Evolutionary conservation across 2,888 invertebrate genomes (phyloP).

Genomic region (Drosophila pseudotalamancana): DNA sequence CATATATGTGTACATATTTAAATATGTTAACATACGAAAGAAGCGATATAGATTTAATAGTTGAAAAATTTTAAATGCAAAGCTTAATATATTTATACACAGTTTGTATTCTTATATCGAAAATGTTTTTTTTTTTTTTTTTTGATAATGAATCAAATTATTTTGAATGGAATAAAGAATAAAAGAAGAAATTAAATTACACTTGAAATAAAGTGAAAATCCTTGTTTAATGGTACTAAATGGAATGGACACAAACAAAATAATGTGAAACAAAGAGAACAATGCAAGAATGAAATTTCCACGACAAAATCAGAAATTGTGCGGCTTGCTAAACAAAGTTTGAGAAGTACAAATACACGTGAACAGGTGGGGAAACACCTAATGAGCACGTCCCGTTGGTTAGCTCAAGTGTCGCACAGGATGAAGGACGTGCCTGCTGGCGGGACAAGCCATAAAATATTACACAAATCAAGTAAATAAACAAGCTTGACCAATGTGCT

Average conservation of each 20-base stretch:
- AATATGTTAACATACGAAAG: no score
- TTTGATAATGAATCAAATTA: no score
- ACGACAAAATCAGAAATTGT: conserved; percentile 23
- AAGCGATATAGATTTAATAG: no score
- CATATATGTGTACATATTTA: no score
- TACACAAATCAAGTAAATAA: conserved; percentile 54
- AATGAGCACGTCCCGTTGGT: conserved; percentile 35
- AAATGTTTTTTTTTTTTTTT: no score
- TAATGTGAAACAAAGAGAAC: not conserved
- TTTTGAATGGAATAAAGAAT: no score
- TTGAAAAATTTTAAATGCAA: no score
- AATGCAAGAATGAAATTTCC: conserved; percentile 27
- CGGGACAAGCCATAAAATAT: conserved; percentile 27
- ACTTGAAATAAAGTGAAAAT: not conserved
- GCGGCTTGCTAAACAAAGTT: conserved; percentile 9
- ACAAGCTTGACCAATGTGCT: conserved; percentile 51
- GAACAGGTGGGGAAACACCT: conserved; percentile 9
- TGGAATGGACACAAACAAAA: not conserved
- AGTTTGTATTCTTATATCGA: no score
- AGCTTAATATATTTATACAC: no score
- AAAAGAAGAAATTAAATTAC: conserved; percentile 1
- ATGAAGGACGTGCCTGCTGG: not conserved
- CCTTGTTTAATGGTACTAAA: conserved; percentile 4
- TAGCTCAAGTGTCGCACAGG: not conserved
- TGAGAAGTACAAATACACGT: conserved; percentile 1